Base-by-base conservation (phyloP, 2,113 vertebrate genomes). In the Peromyscus californicus region DNA sequence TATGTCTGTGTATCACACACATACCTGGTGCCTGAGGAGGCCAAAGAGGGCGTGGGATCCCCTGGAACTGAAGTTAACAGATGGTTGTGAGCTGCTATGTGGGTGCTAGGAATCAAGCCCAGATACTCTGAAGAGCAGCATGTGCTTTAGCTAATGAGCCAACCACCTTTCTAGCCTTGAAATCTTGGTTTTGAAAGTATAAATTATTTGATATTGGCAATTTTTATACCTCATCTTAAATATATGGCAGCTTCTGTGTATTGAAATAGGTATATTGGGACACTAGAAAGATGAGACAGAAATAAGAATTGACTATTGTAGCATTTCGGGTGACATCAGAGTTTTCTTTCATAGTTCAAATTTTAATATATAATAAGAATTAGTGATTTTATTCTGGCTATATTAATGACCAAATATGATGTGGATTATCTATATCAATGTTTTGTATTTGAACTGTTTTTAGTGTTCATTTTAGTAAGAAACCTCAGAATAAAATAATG, bases 401-500 rank as follows among this genome's bases (percentile, higher is more conserved):
- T 51, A 42, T 84, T 83, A 61, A 29, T 84, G 22, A 85, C 39
- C 61, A 65, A 21, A 45, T 29, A 10, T 85, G n/a, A 63, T 79
- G 26, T 59, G 69, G 0, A 74, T 24, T 93, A 33, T 96, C 39
- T 57, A 51, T 96, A 13, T 70, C 74, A 45, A 54, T 90, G 65
- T 54, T 74, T 48, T 39, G 88, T 95, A 61, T 17, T 54, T 95
- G 75, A 80, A 42, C 59, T 89, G 57, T 21, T 94, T 72, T 61
- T 54, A 78, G 13, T 22, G 29, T 1, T 93, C 33, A 69, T 91
- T n/a, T 17, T 85, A 54, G 91, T 85, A 39, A 65, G 31, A 89
- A 13, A 2, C 26, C 19, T 67, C 13, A 80, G 45, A 95, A 29
- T 57, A 67, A 75, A 36, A 26, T 24, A 67, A 59, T 65, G 93